Base-by-base conservation (phyloP, 2,113 vertebrate genomes). In the Halichoeres trimaculatus region DNA sequence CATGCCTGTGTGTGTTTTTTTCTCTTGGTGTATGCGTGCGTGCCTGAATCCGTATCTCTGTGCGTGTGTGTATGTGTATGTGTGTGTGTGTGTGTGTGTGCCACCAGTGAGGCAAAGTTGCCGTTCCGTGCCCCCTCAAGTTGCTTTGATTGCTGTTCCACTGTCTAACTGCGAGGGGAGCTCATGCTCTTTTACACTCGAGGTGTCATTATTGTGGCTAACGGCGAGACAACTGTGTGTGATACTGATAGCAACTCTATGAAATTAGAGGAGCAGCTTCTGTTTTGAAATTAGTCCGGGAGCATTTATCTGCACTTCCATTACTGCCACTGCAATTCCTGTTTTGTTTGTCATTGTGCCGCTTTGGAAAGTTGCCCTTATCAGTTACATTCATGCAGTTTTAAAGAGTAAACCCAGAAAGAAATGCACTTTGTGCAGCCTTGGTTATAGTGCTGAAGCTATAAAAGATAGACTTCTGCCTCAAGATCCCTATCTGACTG, bases 91-190 rank as follows among this genome's bases (percentile, higher is more conserved):
- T n/a, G n/a, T n/a, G 24, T 9, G 55, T 30, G 67, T 74, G 77
- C 61, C 85, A 85, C 80, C 85, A 74, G 64, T 76, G 73, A 86
- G 45, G 77, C 80, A 88, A 91, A 91, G 81, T 92, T 91, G 85
- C 71, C 84, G 53, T 80, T 81, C 74, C 75, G 52, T 80, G 72
- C 77, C 60, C 81, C 72, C 55, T 85, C 62, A 91, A 90, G 76
- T 92, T 87, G 70, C 70, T 86, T 80, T 70, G 74, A 79, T 76
- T 92, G 91, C 81, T 86, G 78, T 92, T 86, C 90, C 84, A 48
- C 85, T n/a, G 70, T 61, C 74, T 68, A 80, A 89, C 94, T 90
- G 94, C 69, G 85, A 91, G 93, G 91, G 93, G 93, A 94, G 94
- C 94, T 95, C 93, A 86, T 87, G 93, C 83, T 90, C 93, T 94